Base-by-base conservation (phyloP, 2,113 vertebrate species). In the Lethenteron reissneri region DNA sequence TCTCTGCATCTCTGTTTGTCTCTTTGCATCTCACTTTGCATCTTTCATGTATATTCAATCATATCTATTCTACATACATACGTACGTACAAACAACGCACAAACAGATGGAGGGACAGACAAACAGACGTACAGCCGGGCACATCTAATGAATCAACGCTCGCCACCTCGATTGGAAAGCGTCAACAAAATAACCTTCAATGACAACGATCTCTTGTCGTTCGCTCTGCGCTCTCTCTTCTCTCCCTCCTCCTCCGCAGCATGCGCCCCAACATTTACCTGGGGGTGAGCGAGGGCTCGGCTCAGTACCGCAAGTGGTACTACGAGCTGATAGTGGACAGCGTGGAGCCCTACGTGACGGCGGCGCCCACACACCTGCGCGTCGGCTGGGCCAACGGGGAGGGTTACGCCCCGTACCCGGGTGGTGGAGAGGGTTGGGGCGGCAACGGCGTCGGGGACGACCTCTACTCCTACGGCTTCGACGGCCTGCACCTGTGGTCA, bases 241-340 rank as follows among this genome's bases (percentile, higher is more conserved):
- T 68, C 58, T 70, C 1, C 76, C 72, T 76, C 75, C 73, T 62
- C 75, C 73, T 62, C 75, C 68, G 64, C 79, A 96, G 92, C 79
- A 90, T 97, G 85, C 76, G 86, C 60, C 92, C 92, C 70, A 97
- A 97, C 75, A 95, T 95, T 78, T 95, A 92, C 75, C 78, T 97
- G 79, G 90, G 91, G 1, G 85, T 94, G 77, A 92, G 88, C 1
- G 89, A 95, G 69, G 91, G 90, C 58, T 94, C 92, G 0, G 92
- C 92, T 14, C 92, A 97, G 62, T 97, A 95, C 79, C 87, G 77
- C 77, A 95, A 92, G 77, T 97, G 92, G 92, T 97, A 97, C 78
- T 97, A 89, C 11, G 92, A 97, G 57, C 78, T 97, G 73, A 91
- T 92, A 70, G 87, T 95, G 79, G 92, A 97, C 76, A 81, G 88